Percentiles rank a stretch among this genome's conserved stretches.
Conservation (phyloP, 1,140 invertebrate genomes). For the Mesaphorura yosii region DNA sequence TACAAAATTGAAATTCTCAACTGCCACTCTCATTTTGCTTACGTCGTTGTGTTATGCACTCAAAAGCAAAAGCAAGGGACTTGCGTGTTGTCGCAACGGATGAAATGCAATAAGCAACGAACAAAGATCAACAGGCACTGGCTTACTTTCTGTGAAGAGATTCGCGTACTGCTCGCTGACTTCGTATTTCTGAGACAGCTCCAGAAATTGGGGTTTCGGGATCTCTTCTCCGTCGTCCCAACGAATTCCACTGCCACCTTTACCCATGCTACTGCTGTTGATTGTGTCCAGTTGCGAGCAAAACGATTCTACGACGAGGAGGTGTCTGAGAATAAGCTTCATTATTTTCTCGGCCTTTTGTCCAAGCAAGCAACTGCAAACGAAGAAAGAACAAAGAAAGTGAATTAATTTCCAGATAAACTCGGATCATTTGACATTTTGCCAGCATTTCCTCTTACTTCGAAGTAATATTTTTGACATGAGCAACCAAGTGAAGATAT, state of each 20-base stretch:
- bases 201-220: slow-evolving; percentile 1
- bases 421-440: slow-evolving; percentile 1
- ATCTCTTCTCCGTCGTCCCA: slow-evolving; percentile 16
- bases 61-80: no score
- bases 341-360: slow-evolving; percentile 19
- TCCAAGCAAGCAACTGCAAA: slow-evolving; percentile 20
- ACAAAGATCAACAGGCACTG: no score
- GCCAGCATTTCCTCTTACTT: slow-evolving; percentile 25
- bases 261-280: no score
- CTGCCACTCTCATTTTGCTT: no score
- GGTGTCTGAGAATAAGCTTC: slow-evolving; percentile 20
- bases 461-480: slow-evolving; percentile 20
- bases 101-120: no score
- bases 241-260: not conserved
- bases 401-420: slow-evolving; percentile 1
- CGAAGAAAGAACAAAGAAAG: slow-evolving; percentile 2
- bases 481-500: slow-evolving; percentile 21
- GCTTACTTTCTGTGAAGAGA: slow-evolving; percentile 19
- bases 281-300: slow-evolving; percentile 16
- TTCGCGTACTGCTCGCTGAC: slow-evolving; percentile 12
- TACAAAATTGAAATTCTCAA: no score
- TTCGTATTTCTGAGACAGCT: slow-evolving; percentile 9
- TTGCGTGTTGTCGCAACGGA: no score
- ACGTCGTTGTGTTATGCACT: no score
- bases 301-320: slow-evolving; percentile 23